These are phyloP conservation scores for Nasonia oneida DNA, from an alignment of 2,888 invertebrate genomes.

Conservation along the genomic window DNA sequence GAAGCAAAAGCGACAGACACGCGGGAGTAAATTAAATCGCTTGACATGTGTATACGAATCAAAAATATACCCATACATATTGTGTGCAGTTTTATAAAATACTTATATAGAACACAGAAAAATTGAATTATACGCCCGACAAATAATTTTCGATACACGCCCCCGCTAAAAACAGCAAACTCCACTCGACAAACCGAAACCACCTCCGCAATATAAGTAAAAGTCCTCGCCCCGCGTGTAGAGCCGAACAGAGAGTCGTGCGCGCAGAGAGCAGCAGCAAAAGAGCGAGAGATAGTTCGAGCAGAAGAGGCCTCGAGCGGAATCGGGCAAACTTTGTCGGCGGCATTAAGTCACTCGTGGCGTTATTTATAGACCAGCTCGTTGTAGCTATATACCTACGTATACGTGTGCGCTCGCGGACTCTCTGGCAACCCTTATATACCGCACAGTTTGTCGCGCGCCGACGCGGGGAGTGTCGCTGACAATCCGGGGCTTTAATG, in stretches of 20 bases:
- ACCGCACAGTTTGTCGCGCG: conserved; percentile 70
- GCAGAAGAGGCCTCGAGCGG: conserved; percentile 60
- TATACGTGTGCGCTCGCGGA: conserved; percentile 9
- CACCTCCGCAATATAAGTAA: conserved; percentile 37
- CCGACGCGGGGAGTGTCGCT: conserved; percentile 71
- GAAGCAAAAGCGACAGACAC: neutral
- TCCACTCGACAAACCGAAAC: conserved; percentile 30
- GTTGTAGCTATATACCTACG: neutral
- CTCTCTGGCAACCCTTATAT: conserved; percentile 67
- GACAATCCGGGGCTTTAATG: conserved; percentile 74
- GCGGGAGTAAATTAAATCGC: neutral
- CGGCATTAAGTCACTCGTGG: conserved; percentile 73
- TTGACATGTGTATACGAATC: neutral
- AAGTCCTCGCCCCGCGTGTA: neutral
- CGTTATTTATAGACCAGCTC: conserved; percentile 73
- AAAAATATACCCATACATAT: neutral
- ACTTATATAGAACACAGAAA: neutral
- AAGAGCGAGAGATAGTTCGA: conserved; percentile 34
- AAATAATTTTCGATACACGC: neutral
- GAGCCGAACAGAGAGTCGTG: neutral
- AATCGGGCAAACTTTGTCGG: conserved; percentile 70
- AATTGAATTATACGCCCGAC: too few relatives aligned
- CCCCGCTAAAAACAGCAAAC: neutral
- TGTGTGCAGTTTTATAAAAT: neutral
- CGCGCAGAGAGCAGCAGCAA: neutral